A percentile compares a stretch with the other conserved stretches of the same genome.
These are phyloP conservation scores for Cephalopterus ornatus DNA, from an alignment of 2,113 vertebrate genomes.

Conservation along the genomic window DNA sequence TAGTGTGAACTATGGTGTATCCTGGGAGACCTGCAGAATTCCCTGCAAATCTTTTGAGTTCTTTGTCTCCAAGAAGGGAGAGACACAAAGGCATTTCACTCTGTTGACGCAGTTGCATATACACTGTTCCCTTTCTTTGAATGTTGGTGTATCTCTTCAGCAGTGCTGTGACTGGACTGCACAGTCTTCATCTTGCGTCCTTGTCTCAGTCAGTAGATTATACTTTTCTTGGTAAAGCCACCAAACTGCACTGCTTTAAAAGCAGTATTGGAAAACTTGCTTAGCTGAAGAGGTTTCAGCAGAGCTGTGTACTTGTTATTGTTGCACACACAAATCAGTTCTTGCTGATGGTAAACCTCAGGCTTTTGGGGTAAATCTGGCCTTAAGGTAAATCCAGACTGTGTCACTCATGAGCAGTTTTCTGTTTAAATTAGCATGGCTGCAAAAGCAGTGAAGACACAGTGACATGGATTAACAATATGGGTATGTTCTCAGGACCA, in stretches of 20 bases:
- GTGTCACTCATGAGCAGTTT: neutral
- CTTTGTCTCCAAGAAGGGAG: neutral
- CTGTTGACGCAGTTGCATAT: neutral
- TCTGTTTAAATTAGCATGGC: neutral
- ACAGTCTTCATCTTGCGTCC: neutral
- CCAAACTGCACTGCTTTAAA: neutral
- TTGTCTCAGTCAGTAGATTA: neutral
- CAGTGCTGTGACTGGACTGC: neutral
- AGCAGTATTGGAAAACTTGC: neutral
- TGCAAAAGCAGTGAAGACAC: neutral
- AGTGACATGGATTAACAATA: neutral
- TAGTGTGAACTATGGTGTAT: constrained; percentile 55
- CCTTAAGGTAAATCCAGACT: neutral
- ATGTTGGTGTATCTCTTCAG: neutral
- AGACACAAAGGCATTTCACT: constrained; percentile 42
- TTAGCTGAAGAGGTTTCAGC: neutral
- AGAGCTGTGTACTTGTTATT: neutral
- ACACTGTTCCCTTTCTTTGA: neutral
- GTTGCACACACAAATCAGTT: neutral
- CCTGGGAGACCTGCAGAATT: constrained; percentile 66
- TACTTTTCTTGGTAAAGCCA: neutral
- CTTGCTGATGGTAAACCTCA: neutral
- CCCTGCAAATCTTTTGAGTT: constrained; percentile 51
- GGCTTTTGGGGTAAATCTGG: neutral
- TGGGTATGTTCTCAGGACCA: neutral